Conservation (phyloP, 2,113 vertebrate species). For the Catharus minimus region DNA sequence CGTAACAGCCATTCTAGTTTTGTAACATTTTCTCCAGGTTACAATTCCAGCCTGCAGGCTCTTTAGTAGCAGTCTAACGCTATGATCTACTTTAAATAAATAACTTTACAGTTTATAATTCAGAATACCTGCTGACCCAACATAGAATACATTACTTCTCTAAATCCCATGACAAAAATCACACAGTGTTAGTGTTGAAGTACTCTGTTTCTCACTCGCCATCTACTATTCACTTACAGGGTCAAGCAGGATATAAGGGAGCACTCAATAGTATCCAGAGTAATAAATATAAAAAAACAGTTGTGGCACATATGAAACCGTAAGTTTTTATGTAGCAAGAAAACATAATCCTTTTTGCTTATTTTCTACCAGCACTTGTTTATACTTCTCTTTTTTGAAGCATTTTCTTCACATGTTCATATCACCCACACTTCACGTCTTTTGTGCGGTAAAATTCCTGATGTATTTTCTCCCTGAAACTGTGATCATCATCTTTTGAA, state of each 20-base stretch:
- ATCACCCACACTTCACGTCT: slow-evolving; percentile 4
- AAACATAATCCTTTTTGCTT: slow-evolving; percentile 48
- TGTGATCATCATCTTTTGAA: slow-evolving; percentile 24
- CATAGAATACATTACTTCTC: neutral
- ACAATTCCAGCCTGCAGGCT: neutral
- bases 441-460: slow-evolving; percentile 37
- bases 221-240: neutral
- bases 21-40: neutral
- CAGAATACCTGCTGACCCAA: neutral
- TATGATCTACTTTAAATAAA: neutral
- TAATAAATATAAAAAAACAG: neutral
- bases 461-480: slow-evolving; percentile 38
- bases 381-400: slow-evolving; percentile 35
- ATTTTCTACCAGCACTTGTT: slow-evolving; percentile 46
- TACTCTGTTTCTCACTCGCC: neutral
- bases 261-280: neutral
- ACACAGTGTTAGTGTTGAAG: neutral
- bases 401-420: slow-evolving; percentile 17
- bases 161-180: neutral
- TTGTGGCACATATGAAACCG: neutral
- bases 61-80: neutral
- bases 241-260: neutral
- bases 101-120: neutral
- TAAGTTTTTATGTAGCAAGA: slow-evolving; percentile 43
- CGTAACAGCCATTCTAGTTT: neutral